A percentile compares a stretch with the other conserved stretches of the same genome.
Evolutionary conservation across 2,113 vertebrate genomes (phyloP).

Genomic region (Nothocercus nigrocapillus): DNA sequence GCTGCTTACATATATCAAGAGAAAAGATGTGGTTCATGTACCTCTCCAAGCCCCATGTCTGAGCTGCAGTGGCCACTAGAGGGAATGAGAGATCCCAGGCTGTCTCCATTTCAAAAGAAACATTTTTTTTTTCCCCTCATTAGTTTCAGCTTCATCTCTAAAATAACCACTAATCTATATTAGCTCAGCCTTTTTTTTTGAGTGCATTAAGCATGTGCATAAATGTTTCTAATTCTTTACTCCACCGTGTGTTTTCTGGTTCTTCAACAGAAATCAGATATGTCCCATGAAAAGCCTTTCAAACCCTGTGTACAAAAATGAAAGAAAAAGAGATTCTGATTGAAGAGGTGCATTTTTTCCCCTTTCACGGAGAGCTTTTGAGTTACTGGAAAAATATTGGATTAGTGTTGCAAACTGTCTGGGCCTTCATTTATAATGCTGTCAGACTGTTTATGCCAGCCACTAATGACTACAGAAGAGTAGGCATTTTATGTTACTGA

Average conservation of each 20-base stretch:
- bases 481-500: constrained; percentile 42
- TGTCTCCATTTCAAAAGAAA: not conserved
- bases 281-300: not conserved
- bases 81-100: constrained; percentile 30
- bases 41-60: not conserved
- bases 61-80: constrained; percentile 19
- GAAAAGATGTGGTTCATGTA: not conserved
- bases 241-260: not conserved
- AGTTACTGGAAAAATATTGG: constrained; percentile 9
- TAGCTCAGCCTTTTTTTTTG: not conserved
- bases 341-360: not conserved
- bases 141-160: not conserved
- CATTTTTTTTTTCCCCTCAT: not conserved
- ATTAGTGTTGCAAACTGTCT: not conserved
- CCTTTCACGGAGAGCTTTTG: not conserved
- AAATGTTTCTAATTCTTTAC: not conserved
- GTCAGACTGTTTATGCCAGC: constrained; percentile 57
- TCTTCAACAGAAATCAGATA: not conserved
- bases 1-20: constrained; percentile 12
- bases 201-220: not conserved
- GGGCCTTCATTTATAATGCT: constrained; percentile 46
- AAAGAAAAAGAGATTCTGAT: not conserved
- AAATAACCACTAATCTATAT: not conserved
- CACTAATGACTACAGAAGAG: constrained; percentile 53
- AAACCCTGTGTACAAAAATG: not conserved